phyloP scores from a whole-genome alignment of 2,888 invertebrate genomes.

The Rhingia campestris region DNA sequence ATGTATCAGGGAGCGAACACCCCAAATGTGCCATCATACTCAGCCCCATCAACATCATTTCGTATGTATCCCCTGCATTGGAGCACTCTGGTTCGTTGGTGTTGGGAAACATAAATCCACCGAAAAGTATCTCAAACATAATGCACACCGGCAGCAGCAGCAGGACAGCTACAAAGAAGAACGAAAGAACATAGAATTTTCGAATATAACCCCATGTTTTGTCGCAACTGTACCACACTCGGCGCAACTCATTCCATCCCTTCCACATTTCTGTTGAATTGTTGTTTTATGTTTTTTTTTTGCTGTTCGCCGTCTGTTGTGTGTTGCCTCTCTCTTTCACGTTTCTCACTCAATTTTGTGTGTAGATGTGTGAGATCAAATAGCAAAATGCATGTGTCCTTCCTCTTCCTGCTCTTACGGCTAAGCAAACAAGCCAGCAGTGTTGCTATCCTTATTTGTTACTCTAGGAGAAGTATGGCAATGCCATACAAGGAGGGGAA shows the following conservation, averaged over 20 bases:
- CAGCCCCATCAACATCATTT: not conserved
- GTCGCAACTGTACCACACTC: conserved; percentile 75
- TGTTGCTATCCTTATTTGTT: conserved; percentile 62
- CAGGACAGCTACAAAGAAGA: conserved; percentile 10
- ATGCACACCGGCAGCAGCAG: conserved; percentile 9
- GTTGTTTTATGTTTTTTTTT: conserved; percentile 38
- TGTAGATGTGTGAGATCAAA: conserved; percentile 22
- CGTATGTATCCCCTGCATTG: too few species aligned
- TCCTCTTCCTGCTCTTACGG: conserved; percentile 56
- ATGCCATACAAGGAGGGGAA: conserved; percentile 23
- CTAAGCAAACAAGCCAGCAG: conserved; percentile 28
- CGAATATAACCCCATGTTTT: conserved; percentile 75
- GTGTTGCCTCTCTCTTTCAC: conserved; percentile 33
- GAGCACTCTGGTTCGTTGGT: not conserved
- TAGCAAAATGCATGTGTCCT: conserved; percentile 56
- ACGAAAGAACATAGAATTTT: conserved; percentile 72
- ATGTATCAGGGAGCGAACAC: too few species aligned
- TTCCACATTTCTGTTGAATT: conserved; percentile 52
- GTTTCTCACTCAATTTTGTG: conserved; percentile 50
- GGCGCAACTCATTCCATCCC: conserved; percentile 70
- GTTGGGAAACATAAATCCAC: conserved; percentile 48
- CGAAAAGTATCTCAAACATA: conserved; percentile 12
- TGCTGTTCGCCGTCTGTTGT: not conserved
- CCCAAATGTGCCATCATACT: conserved; percentile 10
- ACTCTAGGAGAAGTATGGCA: conserved; percentile 27